A percentile compares a stretch with the other conserved stretches of the same genome.
Evolutionary conservation across 2,113 vertebrate species (phyloP).

Genomic region (Varanus salvator): DNA sequence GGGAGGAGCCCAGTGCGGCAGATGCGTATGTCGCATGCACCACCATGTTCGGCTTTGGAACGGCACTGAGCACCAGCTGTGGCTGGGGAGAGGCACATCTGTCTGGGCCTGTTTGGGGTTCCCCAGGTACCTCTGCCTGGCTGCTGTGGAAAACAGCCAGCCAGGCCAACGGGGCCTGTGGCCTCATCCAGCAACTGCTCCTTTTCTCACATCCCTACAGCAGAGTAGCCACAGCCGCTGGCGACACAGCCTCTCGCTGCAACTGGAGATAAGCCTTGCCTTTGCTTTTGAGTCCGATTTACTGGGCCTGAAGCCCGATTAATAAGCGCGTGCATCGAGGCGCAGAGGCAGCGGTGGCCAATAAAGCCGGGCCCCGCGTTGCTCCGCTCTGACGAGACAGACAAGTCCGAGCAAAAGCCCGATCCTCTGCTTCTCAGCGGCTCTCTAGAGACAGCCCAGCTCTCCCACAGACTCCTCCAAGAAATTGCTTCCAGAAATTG

Average conservation of each 20-base stretch:
- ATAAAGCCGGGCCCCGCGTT: slow-evolving; percentile 43
- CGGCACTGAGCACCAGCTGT: not conserved
- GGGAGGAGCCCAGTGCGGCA: not conserved
- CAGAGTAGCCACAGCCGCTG: not conserved
- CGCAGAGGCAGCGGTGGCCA: slow-evolving; percentile 40
- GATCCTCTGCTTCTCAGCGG: slow-evolving; percentile 51
- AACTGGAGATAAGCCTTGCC: slow-evolving; percentile 10
- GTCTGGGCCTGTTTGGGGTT: not conserved
- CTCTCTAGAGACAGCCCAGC: slow-evolving; percentile 19
- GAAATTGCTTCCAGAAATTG: slow-evolving; percentile 43
- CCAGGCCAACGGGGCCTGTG: not conserved
- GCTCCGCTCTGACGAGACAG: slow-evolving; percentile 42
- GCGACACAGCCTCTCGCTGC: slow-evolving; percentile 41
- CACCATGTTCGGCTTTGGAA: not conserved
- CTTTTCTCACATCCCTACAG: not conserved
- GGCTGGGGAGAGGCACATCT: not conserved
- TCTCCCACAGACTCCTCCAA: slow-evolving; percentile 29
- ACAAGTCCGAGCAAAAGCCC: slow-evolving; percentile 43
- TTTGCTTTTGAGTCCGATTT: not conserved
- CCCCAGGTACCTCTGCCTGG: not conserved
- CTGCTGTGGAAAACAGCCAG: not conserved
- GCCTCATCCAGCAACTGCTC: not conserved
- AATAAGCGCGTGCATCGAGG: not conserved
- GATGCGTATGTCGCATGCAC: not conserved
- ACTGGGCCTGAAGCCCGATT: not conserved